Evolutionary conservation across 2,797 vertebrate species (phyloP).

Genomic region (Lutjanus argentimaculatus): DNA sequence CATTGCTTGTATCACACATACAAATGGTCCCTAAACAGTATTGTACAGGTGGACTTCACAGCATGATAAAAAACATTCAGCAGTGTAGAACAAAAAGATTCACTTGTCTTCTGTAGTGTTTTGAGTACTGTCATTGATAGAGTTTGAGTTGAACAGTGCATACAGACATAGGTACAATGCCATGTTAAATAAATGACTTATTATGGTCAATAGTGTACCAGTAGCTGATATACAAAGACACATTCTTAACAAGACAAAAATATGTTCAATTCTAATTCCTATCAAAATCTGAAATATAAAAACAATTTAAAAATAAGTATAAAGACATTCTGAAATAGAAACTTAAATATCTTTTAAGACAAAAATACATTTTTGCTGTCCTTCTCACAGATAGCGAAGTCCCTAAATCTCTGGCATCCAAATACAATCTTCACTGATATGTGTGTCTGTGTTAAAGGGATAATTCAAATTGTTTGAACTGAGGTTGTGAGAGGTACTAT

Average conservation of each 20-base stretch:
- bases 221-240: conserved; percentile 7
- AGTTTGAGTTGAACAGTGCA: conserved; percentile 17
- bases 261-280: conserved; percentile 20
- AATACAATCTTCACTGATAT: conserved; percentile 1
- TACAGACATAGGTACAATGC: not conserved
- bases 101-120: not conserved
- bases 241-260: conserved; percentile 8
- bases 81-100: conserved; percentile 12
- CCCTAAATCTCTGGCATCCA: not conserved
- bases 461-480: no score
- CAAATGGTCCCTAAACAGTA: conserved; percentile 7
- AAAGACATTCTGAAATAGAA: not conserved
- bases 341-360: conserved; percentile 15
- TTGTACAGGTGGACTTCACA: conserved; percentile 32
- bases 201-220: conserved; percentile 20
- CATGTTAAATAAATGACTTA: conserved; percentile 3
- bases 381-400: not conserved
- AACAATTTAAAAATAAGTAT: not conserved
- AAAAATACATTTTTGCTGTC: not conserved
- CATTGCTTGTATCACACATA: conserved; percentile 22
- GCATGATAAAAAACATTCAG: conserved; percentile 19
- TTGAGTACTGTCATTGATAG: conserved; percentile 3
- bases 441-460: not conserved
- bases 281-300: conserved; percentile 1
- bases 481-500: no score